A percentile compares a stretch with the other conserved stretches of the same genome.
Conservation (phyloP, 2,888 invertebrate species). For the Sialis lutaria region DNA sequence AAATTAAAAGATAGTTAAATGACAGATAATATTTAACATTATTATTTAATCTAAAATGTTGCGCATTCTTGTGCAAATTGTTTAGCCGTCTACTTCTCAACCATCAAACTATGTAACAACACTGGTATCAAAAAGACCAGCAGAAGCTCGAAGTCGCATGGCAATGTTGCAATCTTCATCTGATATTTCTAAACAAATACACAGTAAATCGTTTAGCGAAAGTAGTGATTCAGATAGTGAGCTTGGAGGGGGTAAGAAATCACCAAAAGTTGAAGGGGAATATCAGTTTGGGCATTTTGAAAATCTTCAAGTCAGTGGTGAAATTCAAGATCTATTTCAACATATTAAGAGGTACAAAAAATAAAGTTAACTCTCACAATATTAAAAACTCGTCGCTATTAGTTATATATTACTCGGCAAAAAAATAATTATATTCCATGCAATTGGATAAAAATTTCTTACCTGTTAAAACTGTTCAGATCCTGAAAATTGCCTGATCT, state of each 20-base stretch:
- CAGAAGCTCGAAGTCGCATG: slow-evolving; percentile 1
- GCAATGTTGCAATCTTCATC: background rate
- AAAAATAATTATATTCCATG: no score
- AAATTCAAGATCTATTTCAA: slow-evolving; percentile 83
- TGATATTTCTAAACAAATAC: background rate
- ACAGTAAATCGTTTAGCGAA: background rate
- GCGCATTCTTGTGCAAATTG: background rate
- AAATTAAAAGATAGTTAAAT: background rate
- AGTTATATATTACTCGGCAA: no score
- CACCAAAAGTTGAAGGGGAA: slow-evolving; percentile 24
- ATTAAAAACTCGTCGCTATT: no score
- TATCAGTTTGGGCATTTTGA: slow-evolving; percentile 77
- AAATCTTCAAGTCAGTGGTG: slow-evolving; percentile 60
- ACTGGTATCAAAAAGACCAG: slow-evolving; percentile 1
- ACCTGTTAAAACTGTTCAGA: no score
- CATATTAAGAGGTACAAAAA: slow-evolving; percentile 61
- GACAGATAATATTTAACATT: background rate
- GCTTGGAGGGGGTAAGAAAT: slow-evolving; percentile 11
- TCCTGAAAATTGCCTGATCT: no score
- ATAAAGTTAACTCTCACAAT: no score
- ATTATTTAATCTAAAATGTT: background rate
- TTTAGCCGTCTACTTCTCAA: background rate
- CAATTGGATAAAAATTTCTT: no score
- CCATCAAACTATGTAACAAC: slow-evolving; percentile 1
- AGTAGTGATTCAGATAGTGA: slow-evolving; percentile 18